Evolutionary conservation across 2,888 invertebrate genomes (phyloP), one percentile per base, ranked within the genome.

Genomic region (Cylindroiulus punctatus): DNA sequence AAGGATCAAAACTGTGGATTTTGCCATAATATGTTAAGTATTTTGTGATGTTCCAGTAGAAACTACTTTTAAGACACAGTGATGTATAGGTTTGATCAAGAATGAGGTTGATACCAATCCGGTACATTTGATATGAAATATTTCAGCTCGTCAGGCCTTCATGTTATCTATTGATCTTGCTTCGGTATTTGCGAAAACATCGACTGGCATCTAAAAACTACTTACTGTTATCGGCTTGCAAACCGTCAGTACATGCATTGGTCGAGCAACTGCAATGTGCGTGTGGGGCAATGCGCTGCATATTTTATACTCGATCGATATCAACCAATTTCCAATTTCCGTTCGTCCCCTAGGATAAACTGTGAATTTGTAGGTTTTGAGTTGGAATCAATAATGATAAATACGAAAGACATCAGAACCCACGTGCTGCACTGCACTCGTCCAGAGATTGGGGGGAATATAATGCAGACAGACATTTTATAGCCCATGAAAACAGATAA

Each of bases 261-360:
- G 52, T 19, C 52, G 52, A 52, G n/a, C 52, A 14, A 5, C 4
- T 7, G 12, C 12, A 44, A 14, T 47, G 17, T 19, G 47, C 19
- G 40, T 40, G 47, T 47, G 17, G 14, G 17, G 52, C 52, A 52
- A 52, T 52, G 52, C 52, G 52, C 52, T 52, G 52, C 52, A 52
- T 52, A 52, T 52, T 52, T 52, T 52, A 52, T 52, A 52, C 14
- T 52, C 52, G 52, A 52, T 52, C 52, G 52, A 52, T 52, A 52
- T 52, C 52, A 52, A 52, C 52, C 52, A 52, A 52, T 52, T 52
- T 52, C 52, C 52, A 52, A 52, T 52, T 52, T 52, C 52, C n/a
- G 52, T 52, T 52, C 52, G 52, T 52, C 52, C 52, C 52, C 52
- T 52, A 52, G 52, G 52, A 52, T 52, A 52, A 52, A 52, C 52